A percentile compares a stretch with the other conserved stretches of the same genome.
Conservation (phyloP, 2,888 invertebrate genomes). For the Emesis castigata region DNA sequence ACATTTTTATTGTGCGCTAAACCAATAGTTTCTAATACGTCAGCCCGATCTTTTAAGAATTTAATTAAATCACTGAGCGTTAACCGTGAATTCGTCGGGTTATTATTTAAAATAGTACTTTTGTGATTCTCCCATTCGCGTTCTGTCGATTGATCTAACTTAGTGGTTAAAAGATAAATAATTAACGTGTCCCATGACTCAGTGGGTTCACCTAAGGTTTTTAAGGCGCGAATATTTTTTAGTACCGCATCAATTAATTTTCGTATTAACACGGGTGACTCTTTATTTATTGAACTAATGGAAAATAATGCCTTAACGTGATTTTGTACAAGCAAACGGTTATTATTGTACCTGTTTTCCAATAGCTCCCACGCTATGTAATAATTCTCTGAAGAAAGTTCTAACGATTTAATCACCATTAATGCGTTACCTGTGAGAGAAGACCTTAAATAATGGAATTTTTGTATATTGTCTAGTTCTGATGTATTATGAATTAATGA, state of each 20-base stretch:
- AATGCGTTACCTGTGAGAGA: slow-evolving; percentile 48
- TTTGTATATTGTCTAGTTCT: slow-evolving; percentile 42
- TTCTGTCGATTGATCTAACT: background rate
- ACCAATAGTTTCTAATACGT: background rate
- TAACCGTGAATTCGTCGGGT: background rate
- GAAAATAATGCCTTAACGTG: slow-evolving; percentile 17
- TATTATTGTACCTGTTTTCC: slow-evolving; percentile 13
- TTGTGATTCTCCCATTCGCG: background rate
- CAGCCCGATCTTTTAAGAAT: slow-evolving; percentile 4
- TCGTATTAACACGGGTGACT: background rate
- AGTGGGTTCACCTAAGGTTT: slow-evolving; percentile 15
- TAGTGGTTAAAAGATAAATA: slow-evolving; percentile 10
- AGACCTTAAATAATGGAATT: slow-evolving; percentile 61
- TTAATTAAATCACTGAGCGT: slow-evolving; percentile 6
- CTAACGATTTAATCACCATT: slow-evolving; percentile 45
- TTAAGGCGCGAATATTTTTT: background rate
- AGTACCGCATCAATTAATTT: slow-evolving; percentile 14
- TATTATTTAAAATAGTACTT: background rate
- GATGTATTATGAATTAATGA: slow-evolving; percentile 6
- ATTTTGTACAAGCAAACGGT: slow-evolving; percentile 10
- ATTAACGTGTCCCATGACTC: background rate
- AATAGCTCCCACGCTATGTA: slow-evolving; percentile 26
- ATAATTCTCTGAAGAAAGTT: slow-evolving; percentile 45
- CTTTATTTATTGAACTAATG: slow-evolving; percentile 7
- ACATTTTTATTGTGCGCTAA: background rate